phyloP scores from a whole-genome alignment of 2,113 vertebrate genomes.

The Nothocercus julius region DNA sequence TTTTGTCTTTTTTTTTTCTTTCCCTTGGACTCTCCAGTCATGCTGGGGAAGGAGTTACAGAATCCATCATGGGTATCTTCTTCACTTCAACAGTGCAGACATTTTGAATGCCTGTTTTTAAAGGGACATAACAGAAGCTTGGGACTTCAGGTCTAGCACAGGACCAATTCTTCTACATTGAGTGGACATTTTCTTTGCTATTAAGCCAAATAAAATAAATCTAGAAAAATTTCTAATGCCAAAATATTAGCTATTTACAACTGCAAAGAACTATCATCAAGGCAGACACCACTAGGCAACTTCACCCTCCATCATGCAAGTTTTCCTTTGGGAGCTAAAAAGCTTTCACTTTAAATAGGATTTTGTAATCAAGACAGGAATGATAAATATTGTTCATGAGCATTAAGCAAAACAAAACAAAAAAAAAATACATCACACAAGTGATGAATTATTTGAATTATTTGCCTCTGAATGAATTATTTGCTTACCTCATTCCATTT shows the following conservation, averaged over 20 bases:
- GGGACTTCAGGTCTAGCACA: not conserved
- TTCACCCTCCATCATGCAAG: not conserved
- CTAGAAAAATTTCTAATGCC: not conserved
- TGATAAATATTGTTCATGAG: not conserved
- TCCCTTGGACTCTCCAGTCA: not conserved
- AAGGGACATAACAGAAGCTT: not conserved
- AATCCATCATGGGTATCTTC: not conserved
- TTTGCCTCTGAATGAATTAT: not conserved
- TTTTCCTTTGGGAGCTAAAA: not conserved
- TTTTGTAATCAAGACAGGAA: conserved; percentile 6
- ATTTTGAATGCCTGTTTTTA: not conserved
- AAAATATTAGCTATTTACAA: not conserved
- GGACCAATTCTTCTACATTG: not conserved
- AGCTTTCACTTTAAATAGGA: not conserved
- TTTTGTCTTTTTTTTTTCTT: not conserved
- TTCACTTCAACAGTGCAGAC: not conserved
- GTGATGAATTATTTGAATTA: too few species aligned
- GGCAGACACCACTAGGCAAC: not conserved
- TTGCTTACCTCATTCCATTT: not conserved
- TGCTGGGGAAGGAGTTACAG: not conserved
- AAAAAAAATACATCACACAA: not conserved
- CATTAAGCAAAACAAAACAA: not conserved
- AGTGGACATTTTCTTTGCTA: not conserved
- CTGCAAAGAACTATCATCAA: not conserved
- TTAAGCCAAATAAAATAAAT: not conserved